A percentile compares a stretch with the other conserved stretches of the same genome.
Evolutionary conservation across 1,140 invertebrate species (phyloP).

Genomic region (Drosophila repletoides): DNA sequence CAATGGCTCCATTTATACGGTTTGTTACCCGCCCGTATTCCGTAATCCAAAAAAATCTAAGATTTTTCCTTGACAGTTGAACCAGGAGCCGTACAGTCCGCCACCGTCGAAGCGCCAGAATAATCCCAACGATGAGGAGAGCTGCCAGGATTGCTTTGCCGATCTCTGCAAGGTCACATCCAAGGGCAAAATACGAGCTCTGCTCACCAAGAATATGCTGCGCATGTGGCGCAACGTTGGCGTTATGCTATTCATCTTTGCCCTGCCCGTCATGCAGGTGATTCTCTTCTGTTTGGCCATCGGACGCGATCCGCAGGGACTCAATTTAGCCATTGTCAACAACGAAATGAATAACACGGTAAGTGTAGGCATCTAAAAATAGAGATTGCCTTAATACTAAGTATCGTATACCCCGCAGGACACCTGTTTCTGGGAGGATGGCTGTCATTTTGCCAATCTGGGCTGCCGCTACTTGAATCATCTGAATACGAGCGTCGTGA

Average conservation of each 20-base stretch:
- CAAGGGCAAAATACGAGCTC: constrained; percentile 88
- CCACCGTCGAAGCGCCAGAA: constrained; percentile 68
- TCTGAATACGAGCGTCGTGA: constrained; percentile 86
- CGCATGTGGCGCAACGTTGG: constrained; percentile 96
- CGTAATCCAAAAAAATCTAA: neutral
- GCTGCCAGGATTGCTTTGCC: constrained; percentile 76
- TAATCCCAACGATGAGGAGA: constrained; percentile 78
- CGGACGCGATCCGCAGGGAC: constrained; percentile 92
- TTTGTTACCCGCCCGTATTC: constrained; percentile 53
- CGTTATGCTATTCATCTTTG: constrained; percentile 95
- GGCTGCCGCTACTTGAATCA: constrained; percentile 90
- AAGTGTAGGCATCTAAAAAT: no score
- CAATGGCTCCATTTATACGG: constrained; percentile 85
- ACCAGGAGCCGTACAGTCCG: constrained; percentile 76
- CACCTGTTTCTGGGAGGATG: constrained; percentile 82
- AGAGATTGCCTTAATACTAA: constrained; percentile 30
- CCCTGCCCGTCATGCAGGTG: constrained; percentile 96
- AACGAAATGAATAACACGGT: constrained; percentile 87
- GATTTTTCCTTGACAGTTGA: constrained; percentile 44
- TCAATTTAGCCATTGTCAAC: constrained; percentile 94
- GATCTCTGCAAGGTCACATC: constrained; percentile 83
- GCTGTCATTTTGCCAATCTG: constrained; percentile 88
- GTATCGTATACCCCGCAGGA: no score
- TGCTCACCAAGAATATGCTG: constrained; percentile 96
- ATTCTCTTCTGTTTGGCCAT: constrained; percentile 97